Evolutionary conservation across 2,888 invertebrate genomes (phyloP), one percentile per base, ranked within the genome.

Genomic region (Hypena proboscidalis): DNA sequence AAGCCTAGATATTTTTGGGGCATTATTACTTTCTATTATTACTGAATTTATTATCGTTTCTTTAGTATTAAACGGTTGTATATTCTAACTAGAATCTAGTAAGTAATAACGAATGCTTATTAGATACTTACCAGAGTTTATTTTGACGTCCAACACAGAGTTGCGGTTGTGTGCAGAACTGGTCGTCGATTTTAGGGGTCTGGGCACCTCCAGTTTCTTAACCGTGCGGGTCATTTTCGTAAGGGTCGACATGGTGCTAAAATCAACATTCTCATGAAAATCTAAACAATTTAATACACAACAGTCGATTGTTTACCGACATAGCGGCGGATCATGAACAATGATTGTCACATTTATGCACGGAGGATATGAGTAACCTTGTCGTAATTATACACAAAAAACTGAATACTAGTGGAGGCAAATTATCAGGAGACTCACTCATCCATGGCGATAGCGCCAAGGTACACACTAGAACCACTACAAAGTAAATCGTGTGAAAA

Each of bases 121-220:
- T 69, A 36, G 52, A 77, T 58, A 67, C 80, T 85, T 83, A 91
- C 89, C 88, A 74, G 86, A 89, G 77, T 85, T 91, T 80, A 90
- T 91, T 87, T 88, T 92, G 76, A 88, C 84, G 66, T 92, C 92
- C 70, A 88, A 72, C 61, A 88, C 83, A 51, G 90, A 91, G 69
- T 89, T 91, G 61, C 90, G 87, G 70, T 86, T 90, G 76, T 89
- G 91, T 68, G 90, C 85, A 58, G 89, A 84, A 74, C 92, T 92
- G 63, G 93, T 92, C 60, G 92, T 91, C 59, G 89, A 87, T 87
- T 95, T 95, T 62, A 95, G 87, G 72, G 95, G 95, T 83, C 95
- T 92, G 66, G 95, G 95, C 75, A 95, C 93, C 86, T 95, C 95
- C 69, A 95, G 90, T 89, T 95, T 95, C 85, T 95, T 95, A 48